Base-by-base conservation (phyloP, 2,888 invertebrate species). In the Smittia aterrima region DNA sequence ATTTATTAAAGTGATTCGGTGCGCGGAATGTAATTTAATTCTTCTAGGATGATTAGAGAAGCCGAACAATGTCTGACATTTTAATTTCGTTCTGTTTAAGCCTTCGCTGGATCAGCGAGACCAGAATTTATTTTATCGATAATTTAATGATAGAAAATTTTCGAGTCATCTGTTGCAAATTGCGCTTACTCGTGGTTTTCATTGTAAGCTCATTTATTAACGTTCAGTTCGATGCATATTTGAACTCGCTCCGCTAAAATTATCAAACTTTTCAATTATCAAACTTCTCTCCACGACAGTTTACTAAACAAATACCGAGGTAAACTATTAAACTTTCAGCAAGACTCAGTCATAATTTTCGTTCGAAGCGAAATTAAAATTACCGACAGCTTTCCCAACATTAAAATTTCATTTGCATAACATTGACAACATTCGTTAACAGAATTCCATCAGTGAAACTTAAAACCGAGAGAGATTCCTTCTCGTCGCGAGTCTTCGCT, bases 371-470 rank as follows among this genome's bases (percentile, higher is more conserved):
- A 6, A 2, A 47, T 47, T 47, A 47, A 47, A 47, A 47, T 47
- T 47, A 47, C 11, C 47, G 11, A n/a, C 47, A 32, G 47, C 47
- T 47, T 11, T 47, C 47, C n/a, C 4, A n/a, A 47, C 16, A 47
- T 47, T n/a, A 47, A n/a, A 47, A 47, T 47, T 47, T 47, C 16
- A 47, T 47, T 47, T 47, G 47, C 47, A 47, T 47, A 6, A 47
- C 47, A 47, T 47, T 11, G 16, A n/a, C 47, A 47, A 47, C n/a
- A n/a, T 47, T 47, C 11, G 11, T 11, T 47, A 2, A 47, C 3
- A 32, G 4, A 32, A 9, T 32, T 47, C 38, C 4, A 7, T 47
- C 47, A 13, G 47, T 47, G 47, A 47, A 47, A 47, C 16, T 11
- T 47, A 3, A n/a, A 47, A 47, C 47, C 16, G 16, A 47, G n/a